Evolutionary conservation across 35 echinoderm and acorn worm species (phyloP), one percentile per base, ranked within the genome.

Genomic region (Anneissia japonica): DNA sequence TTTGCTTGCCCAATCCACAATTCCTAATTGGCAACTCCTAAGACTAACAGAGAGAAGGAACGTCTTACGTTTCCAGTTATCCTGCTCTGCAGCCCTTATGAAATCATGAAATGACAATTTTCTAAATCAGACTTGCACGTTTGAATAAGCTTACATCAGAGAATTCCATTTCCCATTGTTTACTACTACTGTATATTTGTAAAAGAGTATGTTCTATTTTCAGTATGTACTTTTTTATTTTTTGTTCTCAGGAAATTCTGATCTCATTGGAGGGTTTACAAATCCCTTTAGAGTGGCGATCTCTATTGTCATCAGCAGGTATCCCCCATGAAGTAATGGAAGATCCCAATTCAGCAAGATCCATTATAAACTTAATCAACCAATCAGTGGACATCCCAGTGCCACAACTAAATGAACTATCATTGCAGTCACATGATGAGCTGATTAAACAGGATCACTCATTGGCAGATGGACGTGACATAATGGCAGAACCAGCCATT

Each of bases 321-420:
- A 90, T 90, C 14, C 81, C 88, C 81, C 80, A 82, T 6, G 88
- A 90, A 73, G 35, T 82, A 56, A 90, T 90, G 88, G 81, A 90
- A 84, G 88, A 90, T 77, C 80, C 81, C 40, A 29, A 73, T 3
- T 90, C 88, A 12, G 88, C 88, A 13, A 81, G 88, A 38, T 77
- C 46, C 74, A 90, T 90, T 33, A 90, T 90, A 33, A 73, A 72
- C 39, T 45, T 90, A n/a, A 82, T 90, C 31, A 84, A 84, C 74
- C 51, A 83, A 56, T 90, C 88, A 9, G 75, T 90, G 39, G 36
- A 77, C 17, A 90, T 90, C 64, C 45, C 79, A 16, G 73, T 84
- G 74, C 73, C 30, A 34, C 36, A 90, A 39, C 88, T 90, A 14
- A 43, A 88, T 37, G 30, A 88, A 36, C 30, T 81, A 33, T 77